Percentiles rank a stretch among this genome's conserved stretches.
Conservation (phyloP, 2,113 vertebrate genomes). For the Grallaria varia region DNA sequence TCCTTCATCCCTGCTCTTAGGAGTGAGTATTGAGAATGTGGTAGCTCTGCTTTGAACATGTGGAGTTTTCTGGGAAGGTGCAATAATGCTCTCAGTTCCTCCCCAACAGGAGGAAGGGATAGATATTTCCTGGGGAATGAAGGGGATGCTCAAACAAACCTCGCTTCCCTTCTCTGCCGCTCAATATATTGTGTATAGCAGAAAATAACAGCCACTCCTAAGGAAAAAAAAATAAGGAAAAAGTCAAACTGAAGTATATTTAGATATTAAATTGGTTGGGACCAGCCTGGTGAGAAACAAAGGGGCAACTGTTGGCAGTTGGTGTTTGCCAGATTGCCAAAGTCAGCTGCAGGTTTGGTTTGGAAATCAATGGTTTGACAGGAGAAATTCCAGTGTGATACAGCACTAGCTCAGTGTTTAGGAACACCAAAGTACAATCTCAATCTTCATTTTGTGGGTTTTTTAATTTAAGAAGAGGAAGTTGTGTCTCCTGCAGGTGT, state of each 20-base stretch:
- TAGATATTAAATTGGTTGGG: background rate
- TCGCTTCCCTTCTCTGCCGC: background rate
- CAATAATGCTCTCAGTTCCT: background rate
- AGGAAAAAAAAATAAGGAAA: background rate
- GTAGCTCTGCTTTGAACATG: fast-evolving
- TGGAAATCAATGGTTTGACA: background rate
- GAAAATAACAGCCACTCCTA: background rate
- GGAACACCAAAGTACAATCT: background rate
- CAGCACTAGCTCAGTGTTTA: background rate
- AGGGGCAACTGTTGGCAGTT: background rate
- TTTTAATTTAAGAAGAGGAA: background rate
- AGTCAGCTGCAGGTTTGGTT: background rate
- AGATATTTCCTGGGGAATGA: background rate
- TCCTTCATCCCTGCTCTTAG: background rate
- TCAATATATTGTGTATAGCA: fast-evolving
- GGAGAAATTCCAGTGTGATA: background rate
- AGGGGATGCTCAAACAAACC: background rate
- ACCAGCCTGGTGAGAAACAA: background rate
- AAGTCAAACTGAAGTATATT: background rate
- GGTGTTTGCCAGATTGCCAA: background rate
- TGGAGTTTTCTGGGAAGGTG: background rate
- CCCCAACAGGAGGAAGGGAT: background rate
- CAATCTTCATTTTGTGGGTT: background rate
- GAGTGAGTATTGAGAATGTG: fast-evolving
- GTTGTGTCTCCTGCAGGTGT: background rate